These are phyloP conservation scores for Alviniconcha strummeri DNA, from an alignment of 2,888 invertebrate genomes.

Conservation along the genomic window DNA sequence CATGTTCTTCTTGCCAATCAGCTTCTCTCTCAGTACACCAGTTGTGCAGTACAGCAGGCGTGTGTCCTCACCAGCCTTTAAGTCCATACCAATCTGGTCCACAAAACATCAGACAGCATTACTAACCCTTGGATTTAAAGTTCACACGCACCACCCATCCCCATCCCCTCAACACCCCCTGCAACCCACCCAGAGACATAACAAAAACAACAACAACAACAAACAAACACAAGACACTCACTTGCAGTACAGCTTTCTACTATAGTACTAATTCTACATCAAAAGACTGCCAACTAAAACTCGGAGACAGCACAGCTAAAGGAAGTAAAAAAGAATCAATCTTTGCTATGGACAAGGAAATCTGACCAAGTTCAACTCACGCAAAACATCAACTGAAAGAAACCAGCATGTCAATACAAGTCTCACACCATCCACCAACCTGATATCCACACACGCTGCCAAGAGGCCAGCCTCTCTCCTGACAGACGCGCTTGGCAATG, in stretches of 20 bases:
- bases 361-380: no score
- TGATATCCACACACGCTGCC: slow-evolving; percentile 92
- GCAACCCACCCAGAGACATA: no score
- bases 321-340: no score
- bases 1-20: slow-evolving; percentile 83
- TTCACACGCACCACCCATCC: not conserved
- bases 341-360: no score
- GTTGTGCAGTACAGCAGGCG: slow-evolving; percentile 91
- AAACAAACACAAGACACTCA: not conserved
- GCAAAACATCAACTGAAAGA: no score
- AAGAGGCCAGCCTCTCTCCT: slow-evolving; percentile 87
- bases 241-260: no score
- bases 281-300: no score
- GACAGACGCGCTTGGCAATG: slow-evolving; percentile 88
- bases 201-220: not conserved
- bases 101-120: not conserved
- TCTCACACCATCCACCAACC: slow-evolving; percentile 74
- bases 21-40: slow-evolving; percentile 88
- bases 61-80: slow-evolving; percentile 79
- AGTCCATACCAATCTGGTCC: slow-evolving; percentile 71
- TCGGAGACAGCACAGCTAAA: no score
- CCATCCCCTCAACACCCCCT: no score
- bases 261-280: no score
- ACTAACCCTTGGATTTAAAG: not conserved
- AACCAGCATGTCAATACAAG: no score